Evolutionary conservation across 2,113 vertebrate genomes (phyloP), one percentile per base, ranked within the genome.

Genomic region (Bubo scandiacus): DNA sequence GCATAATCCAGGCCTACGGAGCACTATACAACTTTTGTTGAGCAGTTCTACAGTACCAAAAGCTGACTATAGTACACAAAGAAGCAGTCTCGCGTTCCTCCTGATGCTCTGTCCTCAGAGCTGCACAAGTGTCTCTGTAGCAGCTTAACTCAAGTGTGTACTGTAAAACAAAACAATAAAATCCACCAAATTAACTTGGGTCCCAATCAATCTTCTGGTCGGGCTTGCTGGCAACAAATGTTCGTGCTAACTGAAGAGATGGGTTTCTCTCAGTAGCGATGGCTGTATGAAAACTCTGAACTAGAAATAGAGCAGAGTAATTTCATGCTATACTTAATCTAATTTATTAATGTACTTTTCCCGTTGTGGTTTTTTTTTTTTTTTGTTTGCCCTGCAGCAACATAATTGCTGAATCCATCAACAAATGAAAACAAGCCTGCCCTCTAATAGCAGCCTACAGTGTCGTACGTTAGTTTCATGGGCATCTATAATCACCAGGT

Each of bases 401-500:
- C 32, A 5, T 8, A 67, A 88, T 1, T 42, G 32, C 88, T 13
- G 79, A 58, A 51, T 10, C 21, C 61, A n/a, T 2, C 73, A 57
- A 16, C 29, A 61, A n/a, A 65, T 0, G 34, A n/a, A 54, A 58
- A 30, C 52, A 40, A 36, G 42, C 45, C 51, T 15, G 66, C 52
- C 61, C 66, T 25, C 22, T 5, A 11, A 2, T 0, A 49, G 38
- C 43, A 6, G 0, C 12, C 47, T 15, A 34, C 45, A 67, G 88
- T 34, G 10, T 0, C 11, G 45, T 29, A 38, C n/a, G 32, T 34
- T 2, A 20, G 40, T 7, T 16, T 8, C 5, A 19, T 1, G 36
- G 62, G 38, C 59, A n/a, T 5, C 36, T 21, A 2, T 1, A 21
- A 34, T 8, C 54, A 40, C 36, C 59, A 27, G 17, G 30, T 2